Evolutionary conservation across 1,140 invertebrate genomes (phyloP), one percentile per base, ranked within the genome.

Genomic region (Pissodes strobi): DNA sequence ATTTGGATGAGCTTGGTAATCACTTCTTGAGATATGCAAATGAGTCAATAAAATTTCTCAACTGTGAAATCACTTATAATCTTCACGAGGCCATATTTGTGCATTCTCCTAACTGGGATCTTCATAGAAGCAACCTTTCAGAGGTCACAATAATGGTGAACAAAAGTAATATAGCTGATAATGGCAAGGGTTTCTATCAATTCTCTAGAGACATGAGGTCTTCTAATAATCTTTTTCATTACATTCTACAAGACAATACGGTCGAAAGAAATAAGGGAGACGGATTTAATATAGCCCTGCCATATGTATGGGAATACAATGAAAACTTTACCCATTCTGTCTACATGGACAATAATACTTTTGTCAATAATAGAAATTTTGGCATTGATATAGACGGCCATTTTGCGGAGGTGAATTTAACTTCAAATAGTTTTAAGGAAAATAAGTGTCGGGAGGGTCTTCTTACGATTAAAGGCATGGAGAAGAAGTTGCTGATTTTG

Each of bases 161-260:
- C 70, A 87, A 87, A 68, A 90, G 88, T 21, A 76, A 89, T 23
- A 92, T 97, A 18, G 87, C 87, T 0, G 88, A 92, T 68, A 96
- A 97, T 77, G 91, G 90, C 0, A 85, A 84, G 74, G 94, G 91
- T 1, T 88, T 97, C 64, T 82, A 86, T 55, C 95, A 97, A 69
- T 91, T 92, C 70, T 93, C 92, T 43, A 87, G 93, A 71, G 94
- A 98, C 77, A 84, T 96, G 68, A 86, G 93, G 59, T 88, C 91
- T 58, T 95, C 93, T 0, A 96, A 96, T 72, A 98, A 97, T 82
- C 80, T 98, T 0, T 98, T 94, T 79, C 94, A 97, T 74, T 98
- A 96, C 85, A 84, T 92, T 19, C 76, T 98, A 23, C 89, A 92
- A 80, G 93, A 94, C 70, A 92, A 91, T 67, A 90, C 91, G 0